Evolutionary conservation across 2,113 vertebrate genomes (phyloP), one percentile per base, ranked within the genome.

Genomic region (Abramis brama): DNA sequence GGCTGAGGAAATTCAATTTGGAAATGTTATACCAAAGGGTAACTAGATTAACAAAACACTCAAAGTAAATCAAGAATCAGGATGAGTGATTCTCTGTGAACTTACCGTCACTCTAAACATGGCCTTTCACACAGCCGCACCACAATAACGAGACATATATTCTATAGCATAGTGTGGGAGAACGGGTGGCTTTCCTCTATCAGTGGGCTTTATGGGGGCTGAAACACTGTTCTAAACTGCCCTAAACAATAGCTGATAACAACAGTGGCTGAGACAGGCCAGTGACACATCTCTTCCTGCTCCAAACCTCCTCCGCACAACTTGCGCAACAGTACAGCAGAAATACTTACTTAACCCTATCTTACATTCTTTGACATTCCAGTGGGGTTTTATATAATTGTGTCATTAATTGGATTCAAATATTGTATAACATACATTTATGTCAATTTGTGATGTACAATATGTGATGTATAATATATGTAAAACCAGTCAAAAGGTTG

Each of bases 21-120:
- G 50, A 59, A 74, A 73, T 73, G 82, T 83, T 83, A 73, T 83
- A 73, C 66, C 30, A 83, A 83, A 83, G 82, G 82, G 66, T 83
- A 83, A 83, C 47, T 59, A 43, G 33, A 83, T 83, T 83, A 83
- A 73, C 82, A n/a, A 73, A 83, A 83, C 68, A 57, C 68, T 83
- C 66, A 27, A 55, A 73, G 68, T 83, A 83, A 83, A 83, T 83
- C 66, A 59, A 73, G 64, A 59, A 71, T 86, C 47, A 57, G 60
- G 50, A 85, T 13, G 10, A 45, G 30, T n/a, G 47, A 45, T 93
- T 82, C 91, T 77, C 50, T 21, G 13, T 27, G 25, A 71, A 25
- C 57, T 74, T 45, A 36, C 21, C 11, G 71, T 13, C 11, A 33
- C 62, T 8, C 59, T 50, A 62, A 84, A 76, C 60, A 80, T 1